Evolutionary conservation across 1,140 invertebrate species (phyloP), one percentile per base, ranked within the genome.

Genomic region (Campoletis sonorensis): DNA sequence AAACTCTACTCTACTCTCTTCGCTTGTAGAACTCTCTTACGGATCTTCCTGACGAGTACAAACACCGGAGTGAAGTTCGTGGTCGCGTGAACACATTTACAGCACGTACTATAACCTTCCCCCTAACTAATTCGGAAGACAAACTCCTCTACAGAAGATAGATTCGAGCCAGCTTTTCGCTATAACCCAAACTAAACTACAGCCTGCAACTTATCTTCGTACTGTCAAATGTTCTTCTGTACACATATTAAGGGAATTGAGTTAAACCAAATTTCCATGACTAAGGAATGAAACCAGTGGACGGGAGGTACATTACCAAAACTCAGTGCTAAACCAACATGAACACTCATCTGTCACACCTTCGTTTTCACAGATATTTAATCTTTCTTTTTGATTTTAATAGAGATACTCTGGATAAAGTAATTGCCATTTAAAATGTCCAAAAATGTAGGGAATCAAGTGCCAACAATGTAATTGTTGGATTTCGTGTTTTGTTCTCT

Each of bases 131-230:
- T 70, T 33, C 30, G 67, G 27, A 70, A 70, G 67, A 70, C 67
- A 70, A 70, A 70, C 67, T 70, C 67, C 27, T 70, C 67, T 23
- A 64, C 67, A 15, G 67, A 26, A 64, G 61, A 64, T 64, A 70
- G 27, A 70, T 33, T 33, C 67, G 27, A 70, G 27, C 67, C 67
- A 33, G 10, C 30, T 18, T 33, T n/a, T 33, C 67, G 26, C 67
- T 33, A 33, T 33, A 23, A 64, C 26, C 61, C n/a, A 64, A 64
- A 64, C 61, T 27, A 64, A 26, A 64, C 26, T 64, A 23, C 27
- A 64, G 23, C 0, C 18, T 23, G 26, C 33, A 33, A 70, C 30
- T 70, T 33, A 27, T 64, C 61, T 64, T 26, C 23, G 23, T 64
- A 26, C 21, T 64, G 23, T 26, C 61, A 64, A 26, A 26, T 64